Percentiles rank a stretch among this genome's conserved stretches.
Evolutionary conservation across 2,113 vertebrate species (phyloP).

Genomic region (Poecilia latipinna): DNA sequence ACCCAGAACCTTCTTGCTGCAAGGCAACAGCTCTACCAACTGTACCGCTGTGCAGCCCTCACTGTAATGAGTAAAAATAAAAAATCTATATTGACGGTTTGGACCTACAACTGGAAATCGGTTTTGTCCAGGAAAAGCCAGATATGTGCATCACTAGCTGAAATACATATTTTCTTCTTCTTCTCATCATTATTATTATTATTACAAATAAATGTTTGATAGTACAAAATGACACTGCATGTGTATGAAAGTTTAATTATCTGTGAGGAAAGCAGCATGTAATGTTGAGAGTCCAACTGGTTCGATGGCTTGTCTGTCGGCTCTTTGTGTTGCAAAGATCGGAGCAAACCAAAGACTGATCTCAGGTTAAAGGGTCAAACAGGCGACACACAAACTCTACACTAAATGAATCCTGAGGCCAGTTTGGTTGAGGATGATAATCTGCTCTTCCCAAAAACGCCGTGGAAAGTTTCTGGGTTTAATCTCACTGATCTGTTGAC

Average conservation of each 20-base stretch:
- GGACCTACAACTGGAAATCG: neutral
- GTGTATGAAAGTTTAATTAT: neutral
- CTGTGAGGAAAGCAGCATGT: neutral
- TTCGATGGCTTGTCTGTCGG: conserved; percentile 29
- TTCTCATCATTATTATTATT: neutral
- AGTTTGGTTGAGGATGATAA: conserved; percentile 5
- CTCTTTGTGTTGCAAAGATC: conserved; percentile 3
- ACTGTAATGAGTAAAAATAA: too few species aligned
- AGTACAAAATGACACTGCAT: neutral
- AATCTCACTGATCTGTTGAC: neutral
- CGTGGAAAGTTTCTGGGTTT: neutral
- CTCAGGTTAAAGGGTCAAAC: neutral
- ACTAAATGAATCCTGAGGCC: conserved; percentile 1
- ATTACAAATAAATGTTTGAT: neutral
- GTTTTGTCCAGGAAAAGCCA: neutral
- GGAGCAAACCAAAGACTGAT: neutral
- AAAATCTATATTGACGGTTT: neutral
- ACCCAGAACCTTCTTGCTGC: too few species aligned
- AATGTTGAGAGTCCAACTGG: conserved; percentile 24
- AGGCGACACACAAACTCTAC: conserved; percentile 7
- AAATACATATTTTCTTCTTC: neutral
- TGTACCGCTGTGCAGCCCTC: too few species aligned
- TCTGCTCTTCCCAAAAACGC: neutral
- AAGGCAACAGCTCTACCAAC: too few species aligned
- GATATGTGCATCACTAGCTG: neutral